Conservation (phyloP, 1,140 invertebrate genomes). For the Spodoptera frugiperda region DNA sequence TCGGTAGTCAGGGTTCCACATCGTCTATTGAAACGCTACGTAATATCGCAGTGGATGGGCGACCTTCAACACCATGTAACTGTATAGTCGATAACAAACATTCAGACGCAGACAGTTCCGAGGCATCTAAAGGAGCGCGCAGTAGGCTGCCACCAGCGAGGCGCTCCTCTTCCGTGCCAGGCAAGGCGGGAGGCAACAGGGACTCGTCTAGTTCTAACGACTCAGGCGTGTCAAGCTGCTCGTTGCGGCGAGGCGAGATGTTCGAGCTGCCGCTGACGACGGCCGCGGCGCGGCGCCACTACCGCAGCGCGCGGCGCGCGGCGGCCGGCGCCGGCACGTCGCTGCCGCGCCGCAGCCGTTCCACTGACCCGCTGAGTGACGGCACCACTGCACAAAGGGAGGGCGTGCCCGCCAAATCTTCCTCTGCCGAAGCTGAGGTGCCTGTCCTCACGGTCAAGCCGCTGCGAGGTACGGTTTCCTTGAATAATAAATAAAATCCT, state of each 20-base stretch:
- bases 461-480: constrained; percentile 72
- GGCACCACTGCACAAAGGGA: constrained; percentile 81
- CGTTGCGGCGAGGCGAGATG: constrained; percentile 87
- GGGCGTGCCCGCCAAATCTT: constrained; percentile 88
- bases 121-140: constrained; percentile 67
- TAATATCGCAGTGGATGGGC: constrained; percentile 66
- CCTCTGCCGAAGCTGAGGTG: constrained; percentile 90
- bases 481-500: neutral
- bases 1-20: constrained; percentile 75
- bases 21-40: constrained; percentile 84
- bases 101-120: constrained; percentile 76
- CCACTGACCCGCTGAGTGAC: constrained; percentile 86
- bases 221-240: constrained; percentile 91
- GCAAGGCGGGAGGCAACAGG: constrained; percentile 90
- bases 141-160: constrained; percentile 42
- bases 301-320: constrained; percentile 55
- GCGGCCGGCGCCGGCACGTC: constrained; percentile 85
- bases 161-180: constrained; percentile 86
- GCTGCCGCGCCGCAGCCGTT: constrained; percentile 89
- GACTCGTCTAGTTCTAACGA: constrained; percentile 94
- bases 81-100: constrained; percentile 66
- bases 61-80: constrained; percentile 59
- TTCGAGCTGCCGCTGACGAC: constrained; percentile 87
- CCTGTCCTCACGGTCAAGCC: constrained; percentile 87
- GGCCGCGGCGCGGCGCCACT: constrained; percentile 55